phyloP scores from a whole-genome alignment of 1,140 invertebrate genomes.

The Holotrichia oblita region DNA sequence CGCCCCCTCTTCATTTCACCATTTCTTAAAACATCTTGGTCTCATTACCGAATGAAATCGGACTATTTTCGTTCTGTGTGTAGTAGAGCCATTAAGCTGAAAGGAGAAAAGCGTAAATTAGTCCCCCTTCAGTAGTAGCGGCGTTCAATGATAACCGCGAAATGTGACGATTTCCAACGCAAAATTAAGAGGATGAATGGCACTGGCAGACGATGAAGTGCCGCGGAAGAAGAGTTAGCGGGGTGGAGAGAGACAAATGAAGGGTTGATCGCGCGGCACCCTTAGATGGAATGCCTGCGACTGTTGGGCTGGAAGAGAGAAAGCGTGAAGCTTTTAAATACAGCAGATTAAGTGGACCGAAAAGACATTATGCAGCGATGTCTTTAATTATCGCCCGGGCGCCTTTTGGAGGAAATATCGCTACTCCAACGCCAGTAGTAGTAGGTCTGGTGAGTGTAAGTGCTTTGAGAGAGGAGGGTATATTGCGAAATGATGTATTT shows the following conservation, averaged over 20 bases:
- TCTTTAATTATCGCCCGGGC: constrained; percentile 27
- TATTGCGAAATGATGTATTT: constrained; percentile 21
- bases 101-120: background rate
- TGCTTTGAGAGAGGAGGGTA: background rate
- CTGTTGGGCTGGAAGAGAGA: background rate
- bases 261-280: constrained; percentile 23
- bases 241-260: background rate
- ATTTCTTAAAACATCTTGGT: constrained; percentile 18
- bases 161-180: constrained; percentile 19
- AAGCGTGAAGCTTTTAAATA: constrained; percentile 34
- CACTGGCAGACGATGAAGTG: background rate
- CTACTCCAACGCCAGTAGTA: background rate
- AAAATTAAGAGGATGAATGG: background rate
- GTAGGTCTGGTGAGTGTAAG: background rate
- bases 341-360: constrained; percentile 28
- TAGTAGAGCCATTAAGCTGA: constrained; percentile 13
- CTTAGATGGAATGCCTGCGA: constrained; percentile 12
- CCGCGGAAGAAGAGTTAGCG: background rate
- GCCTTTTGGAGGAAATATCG: constrained; percentile 23
- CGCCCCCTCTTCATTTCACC: background rate
- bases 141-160: constrained; percentile 24
- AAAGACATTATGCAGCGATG: constrained; percentile 31
- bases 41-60: background rate
- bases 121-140: background rate
- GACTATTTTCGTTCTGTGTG: background rate